Base-by-base conservation (phyloP, 2,888 invertebrate genomes). In the Mythimna pallens region DNA sequence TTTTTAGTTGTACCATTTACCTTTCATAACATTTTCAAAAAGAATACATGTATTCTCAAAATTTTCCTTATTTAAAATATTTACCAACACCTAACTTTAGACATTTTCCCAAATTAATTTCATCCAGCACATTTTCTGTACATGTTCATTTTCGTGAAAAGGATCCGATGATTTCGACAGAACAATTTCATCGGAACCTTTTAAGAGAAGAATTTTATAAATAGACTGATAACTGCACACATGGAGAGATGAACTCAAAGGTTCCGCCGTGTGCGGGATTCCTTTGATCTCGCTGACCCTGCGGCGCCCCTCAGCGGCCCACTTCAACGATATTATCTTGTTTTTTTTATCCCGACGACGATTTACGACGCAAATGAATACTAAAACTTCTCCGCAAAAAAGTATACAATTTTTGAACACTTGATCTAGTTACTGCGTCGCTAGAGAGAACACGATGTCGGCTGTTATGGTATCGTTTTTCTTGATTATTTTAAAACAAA, bases 211-310 rank as follows among this genome's bases (percentile, higher is more conserved):
- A 66, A 65, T 74, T 78, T 81, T 82, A 82, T 82, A 80, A 78
- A 87, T 78, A 74, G 62, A 87, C 76, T 71, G 78, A 75, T 87
- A 80, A 71, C 70, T 81, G 81, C 85, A 84, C 82, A 70, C 71
- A 40, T 30, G 69, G 65, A 43, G 81, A 76, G 71, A 81, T 76
- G 84, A 78, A 77, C 77, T 81, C 79, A 75, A 79, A 83, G 70
- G 86, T 67, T 71, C 65, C 72, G 71, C 62, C 74, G 64, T 82
- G 77, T 65, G 74, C 76, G 78, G 75, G 69, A 68, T 61, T 64
- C 78, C 80, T 86, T 87, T 87, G 86, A 86, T 84, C 79, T 55
- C 77, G 25, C 73, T 71, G 87, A 82, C 86, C 87, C 85, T 61
- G 36, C 62, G 17, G 25, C 43, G 9, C 68, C 75, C 71, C 74